A percentile compares a stretch with the other conserved stretches of the same genome.
Conservation (phyloP, 2,888 invertebrate species). For the Pollenia labialis region DNA sequence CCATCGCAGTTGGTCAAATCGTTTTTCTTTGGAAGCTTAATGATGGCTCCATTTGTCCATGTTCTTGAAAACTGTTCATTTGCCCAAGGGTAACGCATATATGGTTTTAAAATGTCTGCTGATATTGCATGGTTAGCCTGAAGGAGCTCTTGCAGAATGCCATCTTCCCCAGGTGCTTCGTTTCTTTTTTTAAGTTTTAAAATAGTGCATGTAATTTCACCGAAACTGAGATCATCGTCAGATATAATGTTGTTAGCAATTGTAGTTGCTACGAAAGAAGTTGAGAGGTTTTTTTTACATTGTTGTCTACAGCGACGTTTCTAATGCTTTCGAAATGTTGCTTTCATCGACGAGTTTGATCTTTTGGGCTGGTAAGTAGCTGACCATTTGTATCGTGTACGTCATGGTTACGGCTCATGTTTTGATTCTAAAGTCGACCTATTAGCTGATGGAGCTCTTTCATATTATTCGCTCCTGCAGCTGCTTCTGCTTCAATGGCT, state of each 20-base stretch:
- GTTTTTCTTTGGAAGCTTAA: no score
- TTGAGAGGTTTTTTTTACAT: neutral
- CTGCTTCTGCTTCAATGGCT: no score
- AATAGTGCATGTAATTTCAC: neutral
- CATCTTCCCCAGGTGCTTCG: slow-evolving; percentile 1
- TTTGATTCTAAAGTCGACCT: no score
- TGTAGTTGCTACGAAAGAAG: neutral
- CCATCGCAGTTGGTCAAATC: no score
- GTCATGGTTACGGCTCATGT: no score
- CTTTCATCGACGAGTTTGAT: neutral
- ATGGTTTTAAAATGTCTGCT: neutral
- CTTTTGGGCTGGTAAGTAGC: no score
- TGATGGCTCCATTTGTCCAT: neutral
- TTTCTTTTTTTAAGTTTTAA: slow-evolving; percentile 13
- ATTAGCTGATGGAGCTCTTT: no score
- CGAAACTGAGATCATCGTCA: no score
- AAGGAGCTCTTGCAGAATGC: neutral
- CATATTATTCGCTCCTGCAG: no score
- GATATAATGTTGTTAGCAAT: no score
- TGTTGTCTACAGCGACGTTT: neutral
- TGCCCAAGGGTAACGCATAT: neutral
- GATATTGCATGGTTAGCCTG: neutral
- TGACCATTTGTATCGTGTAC: no score
- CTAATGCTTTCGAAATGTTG: neutral
- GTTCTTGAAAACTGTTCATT: neutral